A percentile compares a stretch with the other conserved stretches of the same genome.
phyloP scores from a whole-genome alignment of 1,140 invertebrate genomes.

The Magallana ariakensis region DNA sequence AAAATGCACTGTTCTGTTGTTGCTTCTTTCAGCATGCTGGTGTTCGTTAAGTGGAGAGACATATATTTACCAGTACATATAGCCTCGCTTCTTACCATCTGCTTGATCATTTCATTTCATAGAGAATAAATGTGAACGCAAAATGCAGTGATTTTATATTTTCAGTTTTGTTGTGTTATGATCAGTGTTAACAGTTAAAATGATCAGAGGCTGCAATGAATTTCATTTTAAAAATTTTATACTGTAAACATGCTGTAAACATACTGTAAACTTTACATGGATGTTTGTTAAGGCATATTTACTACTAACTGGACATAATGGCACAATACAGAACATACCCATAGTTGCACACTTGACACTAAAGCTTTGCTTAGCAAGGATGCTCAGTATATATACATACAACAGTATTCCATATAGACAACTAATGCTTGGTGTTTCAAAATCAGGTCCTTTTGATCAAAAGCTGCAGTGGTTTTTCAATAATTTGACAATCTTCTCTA shows the following conservation, averaged over 20 bases:
- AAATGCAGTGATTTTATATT: neutral
- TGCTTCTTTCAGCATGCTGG: slow-evolving; percentile 26
- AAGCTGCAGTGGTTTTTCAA: too few relatives aligned
- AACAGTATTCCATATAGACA: too few relatives aligned
- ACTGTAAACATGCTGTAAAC: too few relatives aligned
- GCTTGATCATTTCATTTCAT: slow-evolving; percentile 14
- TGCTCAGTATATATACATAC: neutral
- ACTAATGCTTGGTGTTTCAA: too few relatives aligned
- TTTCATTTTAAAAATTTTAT: too few relatives aligned
- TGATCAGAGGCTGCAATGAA: too few relatives aligned
- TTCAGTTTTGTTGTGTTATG: neutral
- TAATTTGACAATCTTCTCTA: too few relatives aligned
- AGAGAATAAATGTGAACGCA: slow-evolving; percentile 21
- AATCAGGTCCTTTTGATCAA: too few relatives aligned
- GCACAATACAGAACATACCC: neutral
- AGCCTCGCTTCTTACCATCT: slow-evolving; percentile 5
- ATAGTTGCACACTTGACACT: slow-evolving; percentile 9
- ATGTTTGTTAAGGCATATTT: neutral
- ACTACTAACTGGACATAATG: slow-evolving; percentile 9
- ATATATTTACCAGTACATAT: slow-evolving; percentile 21
- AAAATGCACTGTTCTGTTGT: slow-evolving; percentile 36
- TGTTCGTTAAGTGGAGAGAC: slow-evolving; percentile 22
- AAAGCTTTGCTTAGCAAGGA: slow-evolving; percentile 2
- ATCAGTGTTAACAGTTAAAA: neutral
- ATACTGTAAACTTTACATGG: neutral